phyloP scores from a whole-genome alignment of 2,113 vertebrate species.

The Nesoenas mayeri region DNA sequence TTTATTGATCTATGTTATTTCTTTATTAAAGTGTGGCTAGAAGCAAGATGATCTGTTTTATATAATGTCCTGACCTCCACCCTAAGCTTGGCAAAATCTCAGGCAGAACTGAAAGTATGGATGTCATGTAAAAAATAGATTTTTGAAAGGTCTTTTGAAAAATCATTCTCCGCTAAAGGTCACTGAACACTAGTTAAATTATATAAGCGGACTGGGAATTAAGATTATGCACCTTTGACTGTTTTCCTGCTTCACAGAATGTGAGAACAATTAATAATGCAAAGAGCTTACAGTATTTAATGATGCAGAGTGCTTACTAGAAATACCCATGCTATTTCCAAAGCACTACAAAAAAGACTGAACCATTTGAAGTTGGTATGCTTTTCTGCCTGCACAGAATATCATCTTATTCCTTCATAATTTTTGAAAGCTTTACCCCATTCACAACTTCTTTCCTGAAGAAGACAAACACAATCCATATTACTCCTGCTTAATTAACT shows the following conservation, averaged over 20 bases:
- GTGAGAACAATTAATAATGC: conserved; percentile 42
- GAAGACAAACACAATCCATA: not conserved
- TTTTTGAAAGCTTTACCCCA: not conserved
- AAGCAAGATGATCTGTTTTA: not conserved
- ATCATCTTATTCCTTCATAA: not conserved
- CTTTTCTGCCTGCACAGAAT: not conserved
- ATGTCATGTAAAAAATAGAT: not conserved
- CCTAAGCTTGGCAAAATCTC: conserved; percentile 27
- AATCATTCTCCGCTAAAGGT: conserved; percentile 39
- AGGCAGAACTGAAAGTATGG: not conserved
- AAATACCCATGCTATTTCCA: not conserved
- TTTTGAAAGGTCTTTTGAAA: conserved; percentile 45
- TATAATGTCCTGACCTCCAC: not conserved
- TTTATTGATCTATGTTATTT: conserved; percentile 16
- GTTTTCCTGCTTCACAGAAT: conserved; percentile 21
- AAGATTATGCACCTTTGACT: conserved; percentile 34
- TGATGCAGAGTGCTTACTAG: not conserved
- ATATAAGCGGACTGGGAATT: conserved; percentile 26
- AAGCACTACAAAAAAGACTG: not conserved
- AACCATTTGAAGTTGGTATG: not conserved
- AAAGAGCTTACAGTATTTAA: conserved; percentile 29
- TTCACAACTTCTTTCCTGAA: not conserved
- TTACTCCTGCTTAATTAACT: not conserved
- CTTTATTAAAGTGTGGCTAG: conserved; percentile 3
- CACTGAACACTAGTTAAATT: conserved; percentile 49